phyloP scores from a whole-genome alignment of 2,113 vertebrate genomes.

The Tychaedon coryphoeus region DNA sequence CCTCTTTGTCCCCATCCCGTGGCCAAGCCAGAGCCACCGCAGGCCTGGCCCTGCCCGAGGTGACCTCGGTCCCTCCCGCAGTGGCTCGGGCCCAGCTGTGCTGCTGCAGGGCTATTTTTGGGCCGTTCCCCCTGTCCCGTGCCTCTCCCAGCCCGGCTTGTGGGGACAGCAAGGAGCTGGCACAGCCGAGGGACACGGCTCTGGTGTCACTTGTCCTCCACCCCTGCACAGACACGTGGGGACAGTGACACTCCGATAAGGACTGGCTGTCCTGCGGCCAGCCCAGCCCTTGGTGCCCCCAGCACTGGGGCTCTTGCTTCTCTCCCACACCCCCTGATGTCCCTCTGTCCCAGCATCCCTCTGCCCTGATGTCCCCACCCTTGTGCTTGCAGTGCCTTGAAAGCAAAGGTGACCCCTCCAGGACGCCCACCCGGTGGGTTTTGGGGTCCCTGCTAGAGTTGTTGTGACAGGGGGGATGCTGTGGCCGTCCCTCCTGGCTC shows the following conservation, averaged over 20 bases:
- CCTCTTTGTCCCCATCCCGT: background rate
- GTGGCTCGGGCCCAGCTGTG: background rate
- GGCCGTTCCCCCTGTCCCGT: background rate
- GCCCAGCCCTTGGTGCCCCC: background rate
- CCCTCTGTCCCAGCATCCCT: background rate
- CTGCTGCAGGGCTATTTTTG: constrained; percentile 32
- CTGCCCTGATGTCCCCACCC: background rate
- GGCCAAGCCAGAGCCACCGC: background rate
- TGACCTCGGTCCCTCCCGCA: background rate
- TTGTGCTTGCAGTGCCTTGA: fast-evolving
- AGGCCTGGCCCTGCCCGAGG: background rate
- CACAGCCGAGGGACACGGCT: background rate
- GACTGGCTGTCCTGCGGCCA: background rate
- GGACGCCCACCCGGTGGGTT: fast-evolving
- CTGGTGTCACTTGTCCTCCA: background rate
- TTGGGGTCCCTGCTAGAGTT: fast-evolving
- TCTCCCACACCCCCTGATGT: fast-evolving
- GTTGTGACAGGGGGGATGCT: fast-evolving
- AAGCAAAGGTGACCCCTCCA: background rate
- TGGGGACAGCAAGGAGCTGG: background rate
- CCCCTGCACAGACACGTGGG: background rate
- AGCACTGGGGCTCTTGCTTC: background rate
- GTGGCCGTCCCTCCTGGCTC: background rate
- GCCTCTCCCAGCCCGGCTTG: background rate
- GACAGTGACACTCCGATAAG: background rate